phyloP scores from a whole-genome alignment of 2,888 invertebrate species.

The Campopleginae sp. region DNA sequence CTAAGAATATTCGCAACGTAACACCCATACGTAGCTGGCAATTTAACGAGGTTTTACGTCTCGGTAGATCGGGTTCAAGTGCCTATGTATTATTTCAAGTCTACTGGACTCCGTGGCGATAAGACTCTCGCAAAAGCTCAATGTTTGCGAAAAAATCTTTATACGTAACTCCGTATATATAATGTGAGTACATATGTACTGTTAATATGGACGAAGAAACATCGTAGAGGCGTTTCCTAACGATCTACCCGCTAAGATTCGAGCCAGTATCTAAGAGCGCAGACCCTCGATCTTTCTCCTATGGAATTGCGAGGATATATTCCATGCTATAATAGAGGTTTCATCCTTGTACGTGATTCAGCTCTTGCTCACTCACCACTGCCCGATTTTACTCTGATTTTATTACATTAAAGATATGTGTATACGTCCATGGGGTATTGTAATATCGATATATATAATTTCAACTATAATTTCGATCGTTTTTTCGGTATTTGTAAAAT shows the following conservation, averaged over 20 bases:
- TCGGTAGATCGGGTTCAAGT: slow-evolving; percentile 27
- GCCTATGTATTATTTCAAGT: slow-evolving; percentile 17
- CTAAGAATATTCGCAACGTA: slow-evolving; percentile 36
- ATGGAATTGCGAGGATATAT: slow-evolving; percentile 24
- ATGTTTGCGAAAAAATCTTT: slow-evolving; percentile 40
- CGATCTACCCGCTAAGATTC: slow-evolving; percentile 54
- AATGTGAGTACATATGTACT: slow-evolving; percentile 19
- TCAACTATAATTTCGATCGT: slow-evolving; percentile 9
- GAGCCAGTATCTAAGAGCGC: slow-evolving; percentile 30
- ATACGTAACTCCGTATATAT: slow-evolving; percentile 12
- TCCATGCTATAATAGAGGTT: slow-evolving; percentile 19
- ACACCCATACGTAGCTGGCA: slow-evolving; percentile 34
- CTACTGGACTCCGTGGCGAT: slow-evolving; percentile 24
- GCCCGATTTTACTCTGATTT: slow-evolving; percentile 47
- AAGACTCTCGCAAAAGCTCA: slow-evolving; percentile 44
- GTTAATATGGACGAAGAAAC: slow-evolving; percentile 31
- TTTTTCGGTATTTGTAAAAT: slow-evolving; percentile 3
- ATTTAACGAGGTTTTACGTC: slow-evolving; percentile 48
- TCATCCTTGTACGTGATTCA: slow-evolving; percentile 21
- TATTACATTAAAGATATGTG: slow-evolving; percentile 2
- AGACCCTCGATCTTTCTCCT: slow-evolving; percentile 45
- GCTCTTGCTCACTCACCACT: slow-evolving; percentile 17
- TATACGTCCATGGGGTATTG: not conserved
- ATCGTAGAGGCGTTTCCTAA: slow-evolving; percentile 54
- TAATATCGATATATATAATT: not conserved